These are phyloP conservation scores for Gadus chalcogrammus DNA, from an alignment of 2,113 vertebrate genomes.

Conservation along the genomic window DNA sequence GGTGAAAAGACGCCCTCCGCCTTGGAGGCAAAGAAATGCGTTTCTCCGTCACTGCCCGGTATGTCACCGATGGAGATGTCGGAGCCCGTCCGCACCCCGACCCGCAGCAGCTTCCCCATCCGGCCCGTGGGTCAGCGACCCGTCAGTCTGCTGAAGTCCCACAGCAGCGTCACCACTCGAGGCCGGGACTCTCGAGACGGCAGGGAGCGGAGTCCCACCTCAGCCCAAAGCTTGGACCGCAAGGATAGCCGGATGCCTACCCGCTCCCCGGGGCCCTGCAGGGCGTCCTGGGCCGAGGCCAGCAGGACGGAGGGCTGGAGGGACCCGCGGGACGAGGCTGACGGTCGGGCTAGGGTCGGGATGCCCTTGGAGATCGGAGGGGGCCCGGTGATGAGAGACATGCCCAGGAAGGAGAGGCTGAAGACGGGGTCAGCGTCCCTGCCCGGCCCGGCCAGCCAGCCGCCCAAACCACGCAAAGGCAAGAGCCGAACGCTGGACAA, in stretches of 20 bases:
- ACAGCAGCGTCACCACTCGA: slow-evolving; percentile 55
- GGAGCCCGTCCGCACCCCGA: slow-evolving; percentile 53
- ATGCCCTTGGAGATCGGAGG: slow-evolving; percentile 41
- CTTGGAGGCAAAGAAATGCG: slow-evolving; percentile 43
- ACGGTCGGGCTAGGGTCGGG: slow-evolving; percentile 22
- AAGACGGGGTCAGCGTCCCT: slow-evolving; percentile 65
- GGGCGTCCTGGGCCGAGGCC: slow-evolving; percentile 86
- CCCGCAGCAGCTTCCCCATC: slow-evolving; percentile 56
- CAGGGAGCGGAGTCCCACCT: slow-evolving; percentile 67
- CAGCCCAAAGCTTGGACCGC: slow-evolving; percentile 74
- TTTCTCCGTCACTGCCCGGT: slow-evolving; percentile 16
- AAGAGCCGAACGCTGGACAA: slow-evolving; percentile 95
- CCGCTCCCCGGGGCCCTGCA: slow-evolving; percentile 67
- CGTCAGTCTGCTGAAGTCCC: slow-evolving; percentile 68
- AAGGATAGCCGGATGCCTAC: slow-evolving; percentile 61
- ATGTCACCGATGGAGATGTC: slow-evolving; percentile 27
- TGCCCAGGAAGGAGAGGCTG: slow-evolving; percentile 75
- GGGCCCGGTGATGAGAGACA: slow-evolving; percentile 66
- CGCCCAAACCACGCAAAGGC: slow-evolving; percentile 79
- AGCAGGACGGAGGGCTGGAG: slow-evolving; percentile 59
- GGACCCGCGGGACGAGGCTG: slow-evolving; percentile 41
- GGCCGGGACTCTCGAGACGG: slow-evolving; percentile 63
- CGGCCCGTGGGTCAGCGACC: slow-evolving; percentile 62
- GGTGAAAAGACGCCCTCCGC: slow-evolving; percentile 32
- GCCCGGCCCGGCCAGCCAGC: slow-evolving; percentile 54